phyloP scores from a whole-genome alignment of 2,797 vertebrate genomes.

The Eurystomus glaucurus region DNA sequence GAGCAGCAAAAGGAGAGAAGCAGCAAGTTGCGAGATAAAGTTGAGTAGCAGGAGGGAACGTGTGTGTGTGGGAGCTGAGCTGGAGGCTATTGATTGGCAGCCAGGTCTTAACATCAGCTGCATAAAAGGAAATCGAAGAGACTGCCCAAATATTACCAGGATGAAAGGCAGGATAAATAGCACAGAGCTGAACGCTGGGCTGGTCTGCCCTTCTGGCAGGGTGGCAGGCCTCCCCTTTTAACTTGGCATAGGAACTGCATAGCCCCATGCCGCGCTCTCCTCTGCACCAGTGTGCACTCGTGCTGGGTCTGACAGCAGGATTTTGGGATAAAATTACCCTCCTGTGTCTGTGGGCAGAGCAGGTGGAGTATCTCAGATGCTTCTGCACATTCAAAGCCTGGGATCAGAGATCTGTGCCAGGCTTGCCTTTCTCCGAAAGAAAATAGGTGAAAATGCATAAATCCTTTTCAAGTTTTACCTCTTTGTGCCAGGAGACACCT shows the following conservation, averaged over 20 bases:
- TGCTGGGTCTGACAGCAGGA: neutral
- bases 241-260: neutral
- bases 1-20: neutral
- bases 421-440: neutral
- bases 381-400: neutral
- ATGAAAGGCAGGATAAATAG: constrained; percentile 12
- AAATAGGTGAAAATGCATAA: neutral
- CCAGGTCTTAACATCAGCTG: constrained; percentile 28
- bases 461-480: neutral
- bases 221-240: neutral
- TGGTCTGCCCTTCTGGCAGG: neutral
- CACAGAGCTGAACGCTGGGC: neutral
- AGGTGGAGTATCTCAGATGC: neutral
- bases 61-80: neutral
- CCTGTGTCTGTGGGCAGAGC: neutral
- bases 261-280: fast-evolving
- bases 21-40: neutral
- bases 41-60: neutral
- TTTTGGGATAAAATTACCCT: neutral
- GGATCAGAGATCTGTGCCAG: neutral
- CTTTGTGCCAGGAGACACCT: neutral
- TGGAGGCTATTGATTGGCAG: constrained; percentile 22
- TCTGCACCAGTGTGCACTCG: fast-evolving
- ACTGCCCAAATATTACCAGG: neutral
- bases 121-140: constrained; percentile 42